Conservation (phyloP, 1,140 invertebrate genomes). For the Anastrepha ludens region DNA sequence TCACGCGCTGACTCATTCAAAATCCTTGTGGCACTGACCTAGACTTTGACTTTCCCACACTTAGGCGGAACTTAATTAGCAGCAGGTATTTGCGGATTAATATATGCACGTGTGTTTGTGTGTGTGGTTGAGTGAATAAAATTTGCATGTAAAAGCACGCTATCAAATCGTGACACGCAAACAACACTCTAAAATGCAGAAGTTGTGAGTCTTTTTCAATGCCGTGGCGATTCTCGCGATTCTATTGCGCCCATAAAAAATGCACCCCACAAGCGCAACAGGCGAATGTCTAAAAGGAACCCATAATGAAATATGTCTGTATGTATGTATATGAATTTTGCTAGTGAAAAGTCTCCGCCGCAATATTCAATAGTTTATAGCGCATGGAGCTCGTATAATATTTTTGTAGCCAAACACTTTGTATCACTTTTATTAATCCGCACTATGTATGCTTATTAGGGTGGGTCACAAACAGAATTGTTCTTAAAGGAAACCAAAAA, state of each 20-base stretch:
- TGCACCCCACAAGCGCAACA: neutral
- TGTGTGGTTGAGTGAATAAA: neutral
- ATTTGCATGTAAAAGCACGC: conserved; percentile 42
- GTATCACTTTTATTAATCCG: neutral
- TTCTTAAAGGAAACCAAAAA: too few relatives aligned
- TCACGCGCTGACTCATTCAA: neutral
- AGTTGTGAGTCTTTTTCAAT: neutral
- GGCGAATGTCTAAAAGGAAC: neutral
- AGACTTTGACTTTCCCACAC: neutral
- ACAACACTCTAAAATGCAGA: neutral
- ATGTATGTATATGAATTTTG: neutral
- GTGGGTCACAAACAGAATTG: too few relatives aligned
- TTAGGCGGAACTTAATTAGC: conserved; percentile 15
- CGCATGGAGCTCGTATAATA: neutral
- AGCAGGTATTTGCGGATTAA: neutral
- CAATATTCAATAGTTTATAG: neutral
- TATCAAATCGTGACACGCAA: conserved; percentile 16
- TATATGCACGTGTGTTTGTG: neutral
- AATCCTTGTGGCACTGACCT: conserved; percentile 22
- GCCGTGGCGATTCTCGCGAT: neutral
- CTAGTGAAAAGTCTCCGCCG: neutral
- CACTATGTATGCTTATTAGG: too few relatives aligned
- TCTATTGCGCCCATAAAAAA: neutral
- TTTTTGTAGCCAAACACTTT: neutral
- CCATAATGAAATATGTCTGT: neutral